Base-by-base conservation (phyloP, 2,113 vertebrate genomes). In the Fregata magnificens region DNA sequence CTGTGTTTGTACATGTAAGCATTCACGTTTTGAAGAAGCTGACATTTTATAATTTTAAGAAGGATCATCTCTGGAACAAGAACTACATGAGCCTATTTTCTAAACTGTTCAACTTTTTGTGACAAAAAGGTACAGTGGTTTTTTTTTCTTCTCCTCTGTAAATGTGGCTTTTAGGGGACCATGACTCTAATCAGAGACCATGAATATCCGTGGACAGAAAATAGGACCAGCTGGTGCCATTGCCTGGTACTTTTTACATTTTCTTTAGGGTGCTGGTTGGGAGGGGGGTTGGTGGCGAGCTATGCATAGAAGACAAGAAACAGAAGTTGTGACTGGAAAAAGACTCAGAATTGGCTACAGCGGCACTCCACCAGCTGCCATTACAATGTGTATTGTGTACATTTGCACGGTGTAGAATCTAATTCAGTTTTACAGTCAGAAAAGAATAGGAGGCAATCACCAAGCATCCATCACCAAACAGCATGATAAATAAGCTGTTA, bases 361-460 rank as follows among this genome's bases (percentile, higher is more conserved):
- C 67, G 3, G 91, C 90, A 90, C 92, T 95, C 93, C 87, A 96
- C 97, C 97, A 97, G 91, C 95, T 97, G 93, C 97, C 96, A 83
- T 97, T 92, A 97, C 76, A 97, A 95, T 98, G 94, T 79, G 69
- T 36, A 94, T 97, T 97, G 92, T 97, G 86, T 84, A 88, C 78
- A 78, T 98, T 98, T 98, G 84, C 93, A 97, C 86, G 89, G 93
- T 97, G 95, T 91, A 90, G 95, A 86, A 96, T 96, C 96, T 97
- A 97, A 98, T 97, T 98, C 96, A 98, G 86, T 79, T 97, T 98
- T 97, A 97, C 96, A 97, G 93, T 95, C 50, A 3, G 86, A 65
- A 86, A 96, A 98, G 96, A 97, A 96, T 95, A 73, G 91, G 42
- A 88, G 87, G 79, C 93, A 96, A 98, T 96, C 96, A 88, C 84